Evolutionary conservation across 2,797 vertebrate species (phyloP), one percentile per base, ranked within the genome.

Genomic region (Ptychobarbus kaznakovi): DNA sequence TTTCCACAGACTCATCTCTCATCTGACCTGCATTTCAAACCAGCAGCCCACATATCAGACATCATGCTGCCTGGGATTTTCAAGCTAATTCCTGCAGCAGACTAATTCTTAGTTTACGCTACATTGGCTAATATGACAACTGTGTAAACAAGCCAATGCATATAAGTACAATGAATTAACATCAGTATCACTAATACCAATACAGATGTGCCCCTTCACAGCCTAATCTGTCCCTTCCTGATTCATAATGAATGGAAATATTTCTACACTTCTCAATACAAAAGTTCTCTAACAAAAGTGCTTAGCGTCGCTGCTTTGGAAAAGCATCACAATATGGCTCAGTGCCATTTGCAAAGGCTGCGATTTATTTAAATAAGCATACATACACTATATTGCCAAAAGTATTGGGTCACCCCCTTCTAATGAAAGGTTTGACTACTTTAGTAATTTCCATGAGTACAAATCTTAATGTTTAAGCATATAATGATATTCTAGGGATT

Each of bases 1-100:
- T 93, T 86, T 93, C 95, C n/a, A 95, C 95, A 61, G 94, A 95
- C 85, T 92, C 93, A 75, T 96, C 97, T 90, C 94, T 90, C 88
- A 94, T 97, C 90, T 95, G 96, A 91, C 94, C 98, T 98, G 91
- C 40, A 92, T 85, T 83, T 66, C 1, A 83, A 76, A 84, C 5
- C 32, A 8, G 3, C 1, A 28, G 76, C 28, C 83, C 56, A 81
- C 77, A 12, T 80, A 70, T 86, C 3, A 63, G 12, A 73, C 0
- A 8, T 12, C 56, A 28, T 4, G 3, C 40, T 38, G 82, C 0
- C 15, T 53, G 51, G 15, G 3, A 63, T 25, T 44, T 7, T 58
- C 32, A 56, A 76, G 20, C 18, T 9, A 4, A 53, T 75, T 35
- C 13, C 16, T 32, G 51, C 28, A 51, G 32, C 9, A 51, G 44